Conservation (phyloP, 2,888 invertebrate species). For the Nephrotoma guestfalica region DNA sequence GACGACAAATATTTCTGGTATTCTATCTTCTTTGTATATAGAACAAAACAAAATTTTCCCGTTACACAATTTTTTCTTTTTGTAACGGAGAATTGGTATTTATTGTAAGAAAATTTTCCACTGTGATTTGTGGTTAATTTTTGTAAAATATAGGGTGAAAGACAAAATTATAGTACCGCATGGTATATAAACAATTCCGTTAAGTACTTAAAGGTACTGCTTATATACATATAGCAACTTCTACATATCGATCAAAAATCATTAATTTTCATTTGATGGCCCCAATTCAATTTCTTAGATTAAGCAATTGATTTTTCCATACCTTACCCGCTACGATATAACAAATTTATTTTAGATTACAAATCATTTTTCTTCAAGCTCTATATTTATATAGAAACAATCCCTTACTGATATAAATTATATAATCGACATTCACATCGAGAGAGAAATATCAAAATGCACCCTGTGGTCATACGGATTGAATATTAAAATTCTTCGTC, state of each 20-base stretch:
- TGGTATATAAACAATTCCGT: neutral
- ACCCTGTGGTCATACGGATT: neutral
- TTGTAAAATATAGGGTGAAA: neutral
- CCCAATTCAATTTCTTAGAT: neutral
- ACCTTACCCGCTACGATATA: neutral
- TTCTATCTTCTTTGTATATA: neutral
- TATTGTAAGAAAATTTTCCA: neutral
- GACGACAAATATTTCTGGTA: neutral
- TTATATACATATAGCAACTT: neutral
- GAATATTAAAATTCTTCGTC: neutral
- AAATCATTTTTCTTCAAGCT: neutral
- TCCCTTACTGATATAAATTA: neutral
- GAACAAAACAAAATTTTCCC: neutral
- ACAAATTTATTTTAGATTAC: neutral
- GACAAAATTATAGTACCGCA: neutral
- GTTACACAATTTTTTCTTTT: neutral
- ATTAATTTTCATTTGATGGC: neutral
- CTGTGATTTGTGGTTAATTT: neutral
- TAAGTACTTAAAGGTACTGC: neutral
- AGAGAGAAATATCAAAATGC: neutral
- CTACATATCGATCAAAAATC: neutral
- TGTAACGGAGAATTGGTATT: neutral
- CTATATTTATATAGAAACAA: neutral
- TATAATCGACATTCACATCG: neutral
- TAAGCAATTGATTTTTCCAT: neutral